Evolutionary conservation across 2,888 invertebrate species (phyloP).

Genomic region (Tanypteryx hageni): DNA sequence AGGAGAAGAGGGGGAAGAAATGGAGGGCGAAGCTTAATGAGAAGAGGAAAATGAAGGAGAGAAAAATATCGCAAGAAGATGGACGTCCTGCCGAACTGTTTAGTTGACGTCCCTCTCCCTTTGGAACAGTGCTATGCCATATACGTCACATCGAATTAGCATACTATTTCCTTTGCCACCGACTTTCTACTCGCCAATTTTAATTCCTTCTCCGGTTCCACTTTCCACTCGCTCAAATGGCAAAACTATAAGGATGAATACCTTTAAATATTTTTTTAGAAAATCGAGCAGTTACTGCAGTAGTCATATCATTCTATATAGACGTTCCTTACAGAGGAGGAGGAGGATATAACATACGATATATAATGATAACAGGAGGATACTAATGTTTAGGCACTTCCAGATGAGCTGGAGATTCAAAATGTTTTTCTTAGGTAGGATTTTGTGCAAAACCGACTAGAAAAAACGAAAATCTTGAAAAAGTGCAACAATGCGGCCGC

Average conservation of each 20-base stretch:
- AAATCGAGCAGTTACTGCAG: background rate
- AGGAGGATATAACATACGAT: no score
- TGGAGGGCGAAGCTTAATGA: constrained; percentile 20
- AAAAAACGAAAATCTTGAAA: no score
- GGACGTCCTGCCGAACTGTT: constrained; percentile 3
- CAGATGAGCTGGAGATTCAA: no score
- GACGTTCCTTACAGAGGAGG: no score
- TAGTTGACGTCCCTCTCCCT: background rate
- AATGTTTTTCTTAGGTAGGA: no score
- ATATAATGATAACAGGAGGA: no score
- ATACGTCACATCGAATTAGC: constrained; percentile 17
- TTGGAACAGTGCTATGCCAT: constrained; percentile 1
- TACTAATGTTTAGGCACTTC: no score
- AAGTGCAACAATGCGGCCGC: no score
- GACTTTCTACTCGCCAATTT: background rate
- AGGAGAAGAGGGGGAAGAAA: background rate
- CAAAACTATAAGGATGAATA: background rate
- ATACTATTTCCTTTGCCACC: constrained; percentile 4
- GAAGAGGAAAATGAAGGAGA: constrained; percentile 6
- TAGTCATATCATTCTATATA: no score
- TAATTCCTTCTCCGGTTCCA: background rate
- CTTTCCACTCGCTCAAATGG: background rate
- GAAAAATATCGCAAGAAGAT: background rate
- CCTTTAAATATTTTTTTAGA: background rate
- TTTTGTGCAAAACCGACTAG: no score